Base-by-base conservation (phyloP, 2,888 invertebrate species). In the Caenorhabditis drosophilae region DNA sequence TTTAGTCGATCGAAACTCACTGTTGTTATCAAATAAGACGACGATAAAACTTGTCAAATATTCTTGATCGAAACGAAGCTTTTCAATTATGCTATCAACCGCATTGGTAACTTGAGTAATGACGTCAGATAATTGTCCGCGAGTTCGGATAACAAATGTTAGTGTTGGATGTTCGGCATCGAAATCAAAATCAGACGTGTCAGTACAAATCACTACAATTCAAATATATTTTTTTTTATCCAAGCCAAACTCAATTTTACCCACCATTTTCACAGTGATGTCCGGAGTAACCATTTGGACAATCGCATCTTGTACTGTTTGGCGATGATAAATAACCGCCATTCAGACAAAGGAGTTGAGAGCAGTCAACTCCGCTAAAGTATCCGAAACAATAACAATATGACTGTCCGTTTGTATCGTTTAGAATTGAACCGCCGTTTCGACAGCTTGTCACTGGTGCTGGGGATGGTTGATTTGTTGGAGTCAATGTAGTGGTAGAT, bases 21-120 rank as follows among this genome's bases (percentile, higher is more conserved):
- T 44, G 31, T 74, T 56, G 51, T 73, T 67, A 60, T 76, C 75
- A 66, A 76, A 78, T 12, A 73, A 55, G 27, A 78, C 75, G 25
- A 75, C 58, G 25, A 66, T 69, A 54, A 69, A 77, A 38, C 63
- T 64, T 22, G 52, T 45, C 41, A 77, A 53, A 47, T 78, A 78
- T 9, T 53, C 53, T 16, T 74, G 55, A 26, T 75, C 76, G 48
- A 70, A 68, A 20, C 54, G 25, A 7, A 72, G 50, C 18, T 49
- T 16, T 15, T 57, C 46, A 11, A 69, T 48, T 15, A 73, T 51
- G 2, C 52, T 11, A 3, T 31, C 9, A 6, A 51, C 51, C 2
- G 71, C 45, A 6, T 67, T 25, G 12, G 50, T 50, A 15, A 72
- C 73, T 51, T 74, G 73, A 11, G 53, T 36, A 34, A 75, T 64